Evolutionary conservation across 2,888 invertebrate genomes (phyloP).

Genomic region (Sarcophaga variegata): DNA sequence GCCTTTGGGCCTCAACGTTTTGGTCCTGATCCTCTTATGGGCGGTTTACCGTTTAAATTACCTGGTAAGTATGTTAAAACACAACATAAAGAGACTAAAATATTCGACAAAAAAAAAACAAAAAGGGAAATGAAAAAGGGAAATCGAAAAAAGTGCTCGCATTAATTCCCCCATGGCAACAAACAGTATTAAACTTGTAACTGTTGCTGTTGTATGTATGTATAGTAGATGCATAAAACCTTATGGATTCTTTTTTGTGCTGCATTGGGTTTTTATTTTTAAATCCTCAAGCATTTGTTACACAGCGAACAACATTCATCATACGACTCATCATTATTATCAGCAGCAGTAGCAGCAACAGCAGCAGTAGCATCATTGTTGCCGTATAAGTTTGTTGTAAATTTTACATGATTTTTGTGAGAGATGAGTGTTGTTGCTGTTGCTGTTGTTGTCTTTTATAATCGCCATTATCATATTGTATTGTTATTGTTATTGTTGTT

Average conservation of each 20-base stretch:
- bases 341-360: not conserved
- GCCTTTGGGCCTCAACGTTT: slow-evolving; percentile 93
- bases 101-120: not conserved
- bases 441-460: slow-evolving; percentile 22
- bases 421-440: slow-evolving; percentile 33
- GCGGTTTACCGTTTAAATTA: slow-evolving; percentile 91
- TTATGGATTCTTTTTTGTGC: not conserved
- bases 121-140: not conserved
- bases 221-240: not conserved
- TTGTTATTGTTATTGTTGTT: not conserved
- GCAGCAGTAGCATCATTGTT: too few relatives aligned
- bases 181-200: slow-evolving; percentile 1
- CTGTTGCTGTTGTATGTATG: not conserved
- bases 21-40: slow-evolving; percentile 90
- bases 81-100: not conserved
- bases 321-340: slow-evolving; percentile 12
- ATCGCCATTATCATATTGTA: slow-evolving; percentile 39
- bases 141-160: slow-evolving; percentile 9
- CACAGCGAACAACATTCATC: slow-evolving; percentile 37
- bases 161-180: slow-evolving; percentile 66
- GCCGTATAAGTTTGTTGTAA: too few relatives aligned
- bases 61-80: slow-evolving; percentile 85
- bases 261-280: slow-evolving; percentile 29
- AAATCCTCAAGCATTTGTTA: slow-evolving; percentile 54
- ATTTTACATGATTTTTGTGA: slow-evolving; percentile 40